Evolutionary conservation across 1,140 invertebrate genomes (phyloP).

Genomic region (Zaprionus nigranus): DNA sequence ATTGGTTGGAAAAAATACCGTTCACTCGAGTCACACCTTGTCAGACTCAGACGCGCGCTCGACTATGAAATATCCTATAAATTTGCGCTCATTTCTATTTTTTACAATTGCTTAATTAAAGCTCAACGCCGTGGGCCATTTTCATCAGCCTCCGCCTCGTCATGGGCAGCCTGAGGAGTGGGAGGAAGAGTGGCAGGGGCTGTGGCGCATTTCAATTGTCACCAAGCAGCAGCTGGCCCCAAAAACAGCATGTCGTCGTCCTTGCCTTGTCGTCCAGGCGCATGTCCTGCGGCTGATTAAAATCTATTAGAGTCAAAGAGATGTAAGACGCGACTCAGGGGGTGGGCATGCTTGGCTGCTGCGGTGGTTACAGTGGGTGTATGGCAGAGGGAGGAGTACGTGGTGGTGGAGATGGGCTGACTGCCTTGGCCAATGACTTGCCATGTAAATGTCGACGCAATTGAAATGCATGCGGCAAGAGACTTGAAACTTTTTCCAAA

Average conservation of each 20-base stretch:
- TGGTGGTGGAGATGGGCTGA: background rate
- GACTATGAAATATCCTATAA: conserved; percentile 3
- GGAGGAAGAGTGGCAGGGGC: conserved; percentile 3
- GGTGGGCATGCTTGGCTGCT: background rate
- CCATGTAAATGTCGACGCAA: conserved; percentile 79
- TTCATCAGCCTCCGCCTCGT: conserved; percentile 46
- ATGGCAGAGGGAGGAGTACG: background rate
- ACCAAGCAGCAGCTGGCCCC: conserved; percentile 46
- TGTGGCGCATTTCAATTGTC: conserved; percentile 50
- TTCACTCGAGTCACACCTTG: conserved; percentile 26
- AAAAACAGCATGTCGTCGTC: conserved; percentile 71
- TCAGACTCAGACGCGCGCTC: background rate
- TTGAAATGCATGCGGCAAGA: conserved; percentile 77
- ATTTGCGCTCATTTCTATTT: conserved; percentile 27
- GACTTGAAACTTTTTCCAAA: conserved; percentile 61
- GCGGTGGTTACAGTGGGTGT: background rate
- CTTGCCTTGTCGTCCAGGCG: conserved; percentile 51
- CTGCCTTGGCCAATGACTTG: conserved; percentile 67
- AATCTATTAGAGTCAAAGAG: conserved; percentile 84
- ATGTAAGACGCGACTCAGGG: conserved; percentile 59
- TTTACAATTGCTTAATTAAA: conserved; percentile 72
- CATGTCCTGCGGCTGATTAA: conserved; percentile 82
- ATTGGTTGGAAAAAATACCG: conserved; percentile 71
- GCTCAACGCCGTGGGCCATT: conserved; percentile 44
- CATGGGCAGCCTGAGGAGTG: background rate